These are phyloP conservation scores for Conistra vaccinii DNA, from an alignment of 2,888 invertebrate genomes.

Conservation along the genomic window DNA sequence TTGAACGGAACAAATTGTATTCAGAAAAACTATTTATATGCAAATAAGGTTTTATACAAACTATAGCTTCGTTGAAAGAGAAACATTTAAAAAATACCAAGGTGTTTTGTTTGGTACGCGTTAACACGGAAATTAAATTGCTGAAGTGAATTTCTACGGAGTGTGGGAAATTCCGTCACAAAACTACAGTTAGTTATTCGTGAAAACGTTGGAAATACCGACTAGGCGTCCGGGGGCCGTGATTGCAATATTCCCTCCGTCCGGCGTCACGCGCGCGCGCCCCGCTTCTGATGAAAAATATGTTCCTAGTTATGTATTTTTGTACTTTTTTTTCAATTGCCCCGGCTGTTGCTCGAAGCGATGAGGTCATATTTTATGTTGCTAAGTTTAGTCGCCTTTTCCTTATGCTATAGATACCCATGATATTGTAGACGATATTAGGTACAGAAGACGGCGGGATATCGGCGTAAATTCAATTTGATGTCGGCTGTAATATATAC, in stretches of 20 bases:
- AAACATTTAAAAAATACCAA: slow-evolving; percentile 31
- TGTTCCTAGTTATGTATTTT: slow-evolving; percentile 69
- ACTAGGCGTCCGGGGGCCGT: slow-evolving; percentile 64
- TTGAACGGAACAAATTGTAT: slow-evolving; percentile 42
- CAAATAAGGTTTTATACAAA: slow-evolving; percentile 38
- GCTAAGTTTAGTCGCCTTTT: slow-evolving; percentile 49
- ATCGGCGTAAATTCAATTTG: slow-evolving; percentile 52
- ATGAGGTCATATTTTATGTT: slow-evolving; percentile 70
- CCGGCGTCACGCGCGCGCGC: slow-evolving; percentile 71
- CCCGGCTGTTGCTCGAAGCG: slow-evolving; percentile 62
- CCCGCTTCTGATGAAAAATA: slow-evolving; percentile 79
- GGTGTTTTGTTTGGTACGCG: slow-evolving; percentile 12
- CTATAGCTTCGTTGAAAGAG: slow-evolving; percentile 10
- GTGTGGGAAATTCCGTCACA: slow-evolving; percentile 42
- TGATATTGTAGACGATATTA: slow-evolving; percentile 17
- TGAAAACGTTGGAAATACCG: slow-evolving; percentile 70
- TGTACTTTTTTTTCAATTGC: slow-evolving; percentile 68
- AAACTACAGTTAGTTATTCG: slow-evolving; percentile 66
- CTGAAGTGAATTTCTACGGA: slow-evolving; percentile 38
- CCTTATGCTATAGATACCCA: not conserved
- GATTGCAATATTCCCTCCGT: slow-evolving; percentile 78
- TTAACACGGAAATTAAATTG: slow-evolving; percentile 41
- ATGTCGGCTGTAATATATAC: slow-evolving; percentile 22
- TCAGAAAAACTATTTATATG: slow-evolving; percentile 51
- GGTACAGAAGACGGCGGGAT: slow-evolving; percentile 16